These are phyloP conservation scores for Pelochelys cantorii DNA, from an alignment of 2,797 vertebrate genomes.

Conservation along the genomic window DNA sequence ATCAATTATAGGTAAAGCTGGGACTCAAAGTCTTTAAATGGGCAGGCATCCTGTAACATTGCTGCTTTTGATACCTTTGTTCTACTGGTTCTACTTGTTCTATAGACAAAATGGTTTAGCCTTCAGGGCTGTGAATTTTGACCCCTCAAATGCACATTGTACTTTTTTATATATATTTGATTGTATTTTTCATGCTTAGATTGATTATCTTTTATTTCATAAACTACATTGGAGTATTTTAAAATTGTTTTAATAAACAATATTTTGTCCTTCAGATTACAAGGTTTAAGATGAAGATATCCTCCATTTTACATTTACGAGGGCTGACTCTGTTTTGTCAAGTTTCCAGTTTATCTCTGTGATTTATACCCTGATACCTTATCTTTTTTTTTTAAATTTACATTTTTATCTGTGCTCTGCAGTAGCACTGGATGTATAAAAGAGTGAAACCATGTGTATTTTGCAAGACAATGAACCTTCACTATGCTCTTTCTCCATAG, in stretches of 20 bases:
- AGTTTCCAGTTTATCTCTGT: conserved; percentile 46
- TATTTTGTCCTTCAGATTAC: conserved; percentile 58
- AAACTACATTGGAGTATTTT: conserved; percentile 54
- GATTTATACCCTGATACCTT: conserved; percentile 26
- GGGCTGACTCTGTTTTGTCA: conserved; percentile 8
- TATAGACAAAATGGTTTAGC: not conserved
- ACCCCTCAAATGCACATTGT: not conserved
- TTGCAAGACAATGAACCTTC: conserved; percentile 56
- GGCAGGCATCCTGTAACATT: not conserved
- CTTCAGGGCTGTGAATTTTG: not conserved
- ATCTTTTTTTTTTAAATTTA: conserved; percentile 57
- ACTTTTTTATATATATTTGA: not conserved
- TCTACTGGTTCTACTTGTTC: not conserved
- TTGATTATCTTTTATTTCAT: not conserved
- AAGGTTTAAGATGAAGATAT: conserved; percentile 28
- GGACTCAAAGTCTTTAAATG: not conserved
- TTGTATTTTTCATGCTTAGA: not conserved
- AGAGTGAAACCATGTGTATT: conserved; percentile 57
- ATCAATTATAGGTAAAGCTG: not conserved
- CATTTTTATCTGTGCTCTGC: conserved; percentile 59
- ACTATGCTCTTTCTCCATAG: conserved; percentile 23
- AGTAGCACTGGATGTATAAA: conserved; percentile 43
- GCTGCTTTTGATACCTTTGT: not conserved
- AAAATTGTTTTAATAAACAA: conserved; percentile 60
- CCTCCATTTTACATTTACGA: conserved; percentile 8